Evolutionary conservation across 2,888 invertebrate genomes (phyloP).

Genomic region (Pheosia gnoma): DNA sequence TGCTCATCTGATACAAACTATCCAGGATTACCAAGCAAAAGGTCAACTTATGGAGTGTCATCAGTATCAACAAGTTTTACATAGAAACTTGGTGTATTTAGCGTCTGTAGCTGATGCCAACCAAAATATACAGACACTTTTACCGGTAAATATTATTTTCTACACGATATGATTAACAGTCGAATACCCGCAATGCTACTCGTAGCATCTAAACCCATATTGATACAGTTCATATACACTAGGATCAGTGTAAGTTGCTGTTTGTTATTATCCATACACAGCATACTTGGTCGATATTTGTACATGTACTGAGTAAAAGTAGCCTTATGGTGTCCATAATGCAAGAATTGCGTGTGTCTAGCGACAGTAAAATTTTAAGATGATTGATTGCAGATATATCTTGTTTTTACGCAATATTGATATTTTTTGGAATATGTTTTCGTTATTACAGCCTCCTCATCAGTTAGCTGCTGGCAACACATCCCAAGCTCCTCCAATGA

Average conservation of each 20-base stretch:
- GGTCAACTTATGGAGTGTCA: constrained; percentile 97
- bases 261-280: no score
- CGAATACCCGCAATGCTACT: no score
- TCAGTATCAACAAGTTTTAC: constrained; percentile 96
- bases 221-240: no score
- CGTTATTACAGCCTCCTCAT: constrained; percentile 75
- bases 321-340: no score
- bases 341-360: no score
- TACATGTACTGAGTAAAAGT: no score
- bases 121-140: constrained; percentile 94
- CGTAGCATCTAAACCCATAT: no score
- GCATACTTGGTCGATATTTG: no score
- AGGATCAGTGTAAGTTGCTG: no score
- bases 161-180: background rate
- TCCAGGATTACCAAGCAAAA: constrained; percentile 98
- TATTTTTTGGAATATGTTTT: no score
- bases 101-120: constrained; percentile 98
- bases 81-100: constrained; percentile 97
- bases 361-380: no score
- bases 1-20: constrained; percentile 97
- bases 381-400: no score
- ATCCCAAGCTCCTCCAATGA: constrained; percentile 68
- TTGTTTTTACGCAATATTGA: background rate
- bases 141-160: constrained; percentile 88
- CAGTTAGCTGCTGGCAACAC: constrained; percentile 81